These are phyloP conservation scores for Steromphala cineraria DNA, from an alignment of 2,888 invertebrate species.

Conservation along the genomic window DNA sequence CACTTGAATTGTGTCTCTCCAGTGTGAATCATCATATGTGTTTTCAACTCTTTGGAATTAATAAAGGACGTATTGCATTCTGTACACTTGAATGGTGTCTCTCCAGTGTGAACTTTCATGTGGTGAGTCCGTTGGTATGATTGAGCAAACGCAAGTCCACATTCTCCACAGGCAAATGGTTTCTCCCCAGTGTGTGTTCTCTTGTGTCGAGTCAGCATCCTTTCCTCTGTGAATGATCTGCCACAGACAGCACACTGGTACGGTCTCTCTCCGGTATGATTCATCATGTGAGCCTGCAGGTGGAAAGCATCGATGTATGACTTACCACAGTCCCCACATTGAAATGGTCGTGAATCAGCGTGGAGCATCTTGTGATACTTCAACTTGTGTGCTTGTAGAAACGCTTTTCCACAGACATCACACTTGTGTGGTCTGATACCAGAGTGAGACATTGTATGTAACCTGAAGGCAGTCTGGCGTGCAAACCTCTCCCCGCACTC, in stretches of 20 bases:
- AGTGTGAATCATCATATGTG: background rate
- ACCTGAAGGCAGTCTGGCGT: too few relatives aligned
- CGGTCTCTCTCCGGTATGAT: slow-evolving; percentile 1
- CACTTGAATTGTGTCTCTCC: background rate
- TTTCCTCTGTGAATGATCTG: background rate
- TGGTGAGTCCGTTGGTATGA: background rate
- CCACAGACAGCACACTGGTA: slow-evolving; percentile 14
- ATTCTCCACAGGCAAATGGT: slow-evolving; percentile 7
- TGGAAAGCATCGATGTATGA: background rate
- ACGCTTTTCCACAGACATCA: background rate
- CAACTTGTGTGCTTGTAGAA: background rate
- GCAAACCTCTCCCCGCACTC: too few relatives aligned
- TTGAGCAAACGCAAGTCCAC: slow-evolving; percentile 13
- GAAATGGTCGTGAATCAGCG: background rate
- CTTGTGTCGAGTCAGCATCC: slow-evolving; percentile 10
- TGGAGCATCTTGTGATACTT: background rate
- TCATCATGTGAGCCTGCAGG: background rate
- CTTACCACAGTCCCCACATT: background rate
- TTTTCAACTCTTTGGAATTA: background rate
- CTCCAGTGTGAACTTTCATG: background rate
- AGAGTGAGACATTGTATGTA: too few relatives aligned
- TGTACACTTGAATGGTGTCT: background rate
- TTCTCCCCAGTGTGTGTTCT: slow-evolving; percentile 22
- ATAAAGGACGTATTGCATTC: background rate
- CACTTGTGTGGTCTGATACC: slow-evolving; percentile 12